phyloP scores from a whole-genome alignment of 2,113 vertebrate genomes.

The Oreochromis spilurus region DNA sequence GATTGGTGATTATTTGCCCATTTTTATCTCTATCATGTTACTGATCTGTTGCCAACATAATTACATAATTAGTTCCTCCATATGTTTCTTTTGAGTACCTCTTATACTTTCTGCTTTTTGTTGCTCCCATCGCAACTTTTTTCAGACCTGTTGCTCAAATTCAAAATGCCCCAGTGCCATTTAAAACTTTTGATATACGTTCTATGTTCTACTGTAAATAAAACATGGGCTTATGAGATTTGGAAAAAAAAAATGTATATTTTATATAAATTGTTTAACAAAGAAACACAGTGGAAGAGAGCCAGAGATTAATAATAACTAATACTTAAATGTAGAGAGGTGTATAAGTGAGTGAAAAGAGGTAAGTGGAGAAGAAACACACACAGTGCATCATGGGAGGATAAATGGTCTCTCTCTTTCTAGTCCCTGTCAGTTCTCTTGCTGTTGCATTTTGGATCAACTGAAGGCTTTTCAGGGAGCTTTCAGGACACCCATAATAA shows the following conservation, averaged over 20 bases:
- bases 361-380: neutral
- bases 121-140: neutral
- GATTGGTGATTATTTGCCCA: neutral
- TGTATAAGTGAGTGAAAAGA: neutral
- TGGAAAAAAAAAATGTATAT: accelerated
- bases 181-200: neutral
- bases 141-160: neutral
- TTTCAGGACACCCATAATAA: neutral
- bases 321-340: neutral
- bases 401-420: neutral
- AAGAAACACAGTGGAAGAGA: neutral
- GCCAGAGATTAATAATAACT: neutral
- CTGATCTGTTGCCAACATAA: neutral
- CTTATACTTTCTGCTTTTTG: neutral
- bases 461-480: neutral
- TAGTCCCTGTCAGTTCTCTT: neutral
- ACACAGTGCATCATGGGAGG: neutral
- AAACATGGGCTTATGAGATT: neutral
- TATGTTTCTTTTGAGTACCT: neutral
- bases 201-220: neutral
- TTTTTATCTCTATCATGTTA: neutral
- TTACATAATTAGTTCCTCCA: neutral
- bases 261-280: neutral
- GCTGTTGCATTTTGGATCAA: neutral
- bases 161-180: neutral